Percentiles rank a stretch among this genome's conserved stretches.
Conservation (phyloP, 2,113 vertebrate genomes). For the Mungos mungo region DNA sequence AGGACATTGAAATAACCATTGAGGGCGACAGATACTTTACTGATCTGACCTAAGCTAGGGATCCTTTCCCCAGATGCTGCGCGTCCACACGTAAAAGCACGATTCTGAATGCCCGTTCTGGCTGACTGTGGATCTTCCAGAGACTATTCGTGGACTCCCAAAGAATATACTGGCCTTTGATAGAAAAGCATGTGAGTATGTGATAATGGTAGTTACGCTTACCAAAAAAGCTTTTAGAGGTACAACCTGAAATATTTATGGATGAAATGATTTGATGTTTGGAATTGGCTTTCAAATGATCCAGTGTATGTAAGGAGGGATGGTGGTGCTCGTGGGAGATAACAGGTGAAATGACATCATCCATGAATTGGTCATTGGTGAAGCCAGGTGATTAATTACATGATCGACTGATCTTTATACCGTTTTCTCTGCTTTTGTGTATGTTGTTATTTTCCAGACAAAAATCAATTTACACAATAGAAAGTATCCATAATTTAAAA, state of each 20-base stretch:
- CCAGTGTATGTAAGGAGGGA: background rate
- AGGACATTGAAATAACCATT: background rate
- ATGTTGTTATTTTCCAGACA: background rate
- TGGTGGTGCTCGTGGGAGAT: background rate
- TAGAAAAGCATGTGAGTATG: background rate
- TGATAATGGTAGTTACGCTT: background rate
- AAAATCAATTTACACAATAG: background rate
- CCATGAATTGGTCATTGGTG: background rate
- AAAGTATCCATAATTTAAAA: background rate
- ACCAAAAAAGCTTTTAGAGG: background rate
- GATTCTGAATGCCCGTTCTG: background rate
- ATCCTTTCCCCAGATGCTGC: background rate
- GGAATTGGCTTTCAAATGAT: slow-evolving; percentile 9
- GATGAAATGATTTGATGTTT: background rate
- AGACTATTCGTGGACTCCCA: background rate
- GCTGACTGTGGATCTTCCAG: background rate
- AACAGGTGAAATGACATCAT: background rate
- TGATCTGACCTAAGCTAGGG: background rate
- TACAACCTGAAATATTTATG: background rate
- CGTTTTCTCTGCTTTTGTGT: background rate
- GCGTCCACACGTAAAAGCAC: fast-evolving
- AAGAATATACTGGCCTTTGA: background rate
- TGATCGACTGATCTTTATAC: background rate
- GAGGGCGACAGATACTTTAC: background rate
- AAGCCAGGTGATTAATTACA: background rate